Base-by-base conservation (phyloP, 1,140 invertebrate genomes). In the Pseudoatta argentina region DNA sequence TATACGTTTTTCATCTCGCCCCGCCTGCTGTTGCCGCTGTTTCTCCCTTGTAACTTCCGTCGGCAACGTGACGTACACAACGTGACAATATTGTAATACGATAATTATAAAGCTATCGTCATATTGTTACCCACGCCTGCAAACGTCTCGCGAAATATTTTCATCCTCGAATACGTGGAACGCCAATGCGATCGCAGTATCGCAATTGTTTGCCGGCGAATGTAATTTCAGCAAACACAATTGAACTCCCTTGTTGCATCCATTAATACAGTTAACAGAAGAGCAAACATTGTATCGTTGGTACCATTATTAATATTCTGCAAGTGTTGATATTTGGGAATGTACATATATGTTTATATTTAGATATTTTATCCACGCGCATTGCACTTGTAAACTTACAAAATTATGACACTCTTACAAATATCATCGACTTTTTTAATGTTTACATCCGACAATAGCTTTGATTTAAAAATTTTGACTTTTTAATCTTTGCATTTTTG, bases 141-240 rank as follows among this genome's bases (percentile, higher is more conserved):
- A 71, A 63, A 66, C 55, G 59, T 27, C 86, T 67, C 63, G 53
- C 59, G 34, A 76, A 88, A 76, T 63, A 69, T 73, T 83, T 78
- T 55, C 44, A 69, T 78, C 34, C 55, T 63, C 34, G 16, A 64
- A 77, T 78, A 24, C 66, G 34, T 21, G 24, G 10, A 51, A 48
- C 27, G 21, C 39, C 67, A 73, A 75, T 61, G 34, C 55, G 69
- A 63, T 83, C 39, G 55, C 53, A 48, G 51, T n/a, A 34, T 57
- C 77, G 30, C 67, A 82, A 73, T 73, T 75, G 79, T 83, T 83
- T 83, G 14, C 27, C 21, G 7, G 79, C 79, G 10, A 82, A 82
- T 83, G 69, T 83, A 83, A 83, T 83, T 83, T 83, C 55, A 82
- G 79, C 71, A 82, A 81, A 82, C 55, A 75, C 69, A 75, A 83